Base-by-base conservation (phyloP, 1,140 invertebrate species). In the Bursaphelenchus mucronatus region DNA sequence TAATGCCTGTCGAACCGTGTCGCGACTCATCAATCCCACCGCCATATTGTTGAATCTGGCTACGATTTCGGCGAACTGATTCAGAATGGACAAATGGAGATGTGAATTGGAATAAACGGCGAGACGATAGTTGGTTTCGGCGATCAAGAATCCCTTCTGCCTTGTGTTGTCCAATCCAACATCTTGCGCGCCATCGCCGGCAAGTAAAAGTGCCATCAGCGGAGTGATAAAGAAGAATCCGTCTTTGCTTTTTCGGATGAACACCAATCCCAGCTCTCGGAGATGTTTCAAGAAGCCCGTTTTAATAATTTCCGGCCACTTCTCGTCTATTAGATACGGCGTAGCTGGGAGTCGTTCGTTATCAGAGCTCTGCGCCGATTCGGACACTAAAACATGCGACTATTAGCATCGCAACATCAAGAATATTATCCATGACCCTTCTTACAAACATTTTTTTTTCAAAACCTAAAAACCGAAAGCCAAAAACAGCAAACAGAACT, bases 241-340 rank as follows among this genome's bases (percentile, higher is more conserved):
- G 44, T 72, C 70, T 44, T 72, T 72, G 2, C 73, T 30, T 61
- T 72, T 72, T 40, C 70, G 73, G 39, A 76, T 72, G 30, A 71
- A 72, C 21, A 72, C 57, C 17, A 72, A 53, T 6, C 70, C 70
- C 15, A 72, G 41, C 50, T 72, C 70, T 3, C 70, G 49, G 40
- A 72, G 46, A 19, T 74, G 72, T n/a, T 54, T 49, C 9, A 75
- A 59, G 51, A 72, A 72, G 30, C 30, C 30, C 6, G 30, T 39
- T 21, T 75, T 45, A 13, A 72, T 49, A 40, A 52, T 46, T 30
- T 72, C 56, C 11, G 65, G 53, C 70, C 70, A 72, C 8, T 67
- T 41, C 5, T 45, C 43, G 30, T 73, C 54, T 8, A 67, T 53
- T 40, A 45, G 19, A 39, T 59, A 43, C 1, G 69, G 69, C 15